A percentile compares a stretch with the other conserved stretches of the same genome.
These are phyloP conservation scores for Chydorus sphaericus DNA, from an alignment of 2,888 invertebrate genomes.

Conservation along the genomic window DNA sequence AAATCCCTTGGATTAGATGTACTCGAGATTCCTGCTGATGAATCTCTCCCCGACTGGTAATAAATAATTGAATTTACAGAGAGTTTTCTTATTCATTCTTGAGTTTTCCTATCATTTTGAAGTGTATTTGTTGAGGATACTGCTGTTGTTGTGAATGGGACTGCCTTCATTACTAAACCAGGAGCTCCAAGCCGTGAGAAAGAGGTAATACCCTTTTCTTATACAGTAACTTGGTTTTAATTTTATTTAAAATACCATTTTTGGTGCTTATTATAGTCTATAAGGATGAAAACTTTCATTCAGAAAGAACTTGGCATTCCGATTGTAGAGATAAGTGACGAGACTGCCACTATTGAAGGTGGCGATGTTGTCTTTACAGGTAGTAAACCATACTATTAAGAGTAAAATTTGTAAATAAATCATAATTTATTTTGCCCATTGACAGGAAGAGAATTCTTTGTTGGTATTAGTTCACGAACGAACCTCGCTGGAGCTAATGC, in stretches of 20 bases:
- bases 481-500: constrained; percentile 88
- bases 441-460: constrained; percentile 79
- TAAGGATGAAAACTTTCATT: constrained; percentile 56
- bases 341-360: constrained; percentile 72
- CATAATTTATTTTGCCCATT: too few relatives aligned
- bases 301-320: constrained; percentile 77
- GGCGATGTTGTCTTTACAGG: constrained; percentile 96
- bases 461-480: constrained; percentile 77
- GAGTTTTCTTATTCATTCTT: too few relatives aligned
- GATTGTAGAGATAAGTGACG: constrained; percentile 68
- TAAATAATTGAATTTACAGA: too few relatives aligned
- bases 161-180: constrained; percentile 72
- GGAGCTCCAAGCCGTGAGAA: constrained; percentile 49
- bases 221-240: too few relatives aligned
- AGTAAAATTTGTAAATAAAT: neutral
- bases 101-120: too few relatives aligned
- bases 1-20: constrained; percentile 75
- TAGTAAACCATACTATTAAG: too few relatives aligned
- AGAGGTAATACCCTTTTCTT: constrained; percentile 45
- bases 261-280: constrained; percentile 37
- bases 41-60: constrained; percentile 61
- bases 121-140: constrained; percentile 79
- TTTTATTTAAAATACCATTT: neutral
- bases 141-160: constrained; percentile 82
- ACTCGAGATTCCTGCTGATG: constrained; percentile 76